A percentile compares a stretch with the other conserved stretches of the same genome.
phyloP scores from a whole-genome alignment of 1,140 invertebrate species.

The Pectinophora gossypiella region DNA sequence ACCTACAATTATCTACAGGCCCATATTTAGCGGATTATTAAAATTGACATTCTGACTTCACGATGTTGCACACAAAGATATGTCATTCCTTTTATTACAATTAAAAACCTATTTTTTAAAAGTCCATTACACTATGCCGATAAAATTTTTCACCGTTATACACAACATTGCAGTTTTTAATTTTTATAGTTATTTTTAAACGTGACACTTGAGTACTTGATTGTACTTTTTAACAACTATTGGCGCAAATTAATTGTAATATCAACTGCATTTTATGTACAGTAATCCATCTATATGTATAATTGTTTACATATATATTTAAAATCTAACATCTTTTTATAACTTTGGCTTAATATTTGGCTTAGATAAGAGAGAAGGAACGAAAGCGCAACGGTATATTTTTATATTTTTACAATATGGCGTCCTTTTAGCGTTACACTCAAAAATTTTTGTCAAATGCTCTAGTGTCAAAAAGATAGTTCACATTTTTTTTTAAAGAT shows the following conservation, averaged over 20 bases:
- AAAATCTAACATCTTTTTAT: slow-evolving; percentile 28
- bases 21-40: slow-evolving; percentile 19
- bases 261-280: slow-evolving; percentile 23
- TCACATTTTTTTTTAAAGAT: background rate
- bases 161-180: slow-evolving; percentile 8
- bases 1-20: slow-evolving; percentile 32
- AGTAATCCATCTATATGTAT: slow-evolving; percentile 9
- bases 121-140: slow-evolving; percentile 8
- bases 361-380: slow-evolving; percentile 37
- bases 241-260: slow-evolving; percentile 21
- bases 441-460: slow-evolving; percentile 27
- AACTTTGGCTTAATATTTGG: slow-evolving; percentile 65
- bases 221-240: slow-evolving; percentile 30
- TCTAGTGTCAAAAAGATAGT: slow-evolving; percentile 29
- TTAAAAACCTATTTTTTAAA: slow-evolving; percentile 17
- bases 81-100: slow-evolving; percentile 27
- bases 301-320: slow-evolving; percentile 10
- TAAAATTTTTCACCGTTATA: slow-evolving; percentile 19
- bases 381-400: slow-evolving; percentile 17
- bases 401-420: background rate
- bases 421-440: background rate
- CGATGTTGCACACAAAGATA: slow-evolving; percentile 21
- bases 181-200: slow-evolving; percentile 20
- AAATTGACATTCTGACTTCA: slow-evolving; percentile 42
- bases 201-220: slow-evolving; percentile 52